Percentiles rank a stretch among this genome's conserved stretches.
These are phyloP conservation scores for Pyrocoelia pectoralis DNA, from an alignment of 2,888 invertebrate genomes.

Conservation along the genomic window DNA sequence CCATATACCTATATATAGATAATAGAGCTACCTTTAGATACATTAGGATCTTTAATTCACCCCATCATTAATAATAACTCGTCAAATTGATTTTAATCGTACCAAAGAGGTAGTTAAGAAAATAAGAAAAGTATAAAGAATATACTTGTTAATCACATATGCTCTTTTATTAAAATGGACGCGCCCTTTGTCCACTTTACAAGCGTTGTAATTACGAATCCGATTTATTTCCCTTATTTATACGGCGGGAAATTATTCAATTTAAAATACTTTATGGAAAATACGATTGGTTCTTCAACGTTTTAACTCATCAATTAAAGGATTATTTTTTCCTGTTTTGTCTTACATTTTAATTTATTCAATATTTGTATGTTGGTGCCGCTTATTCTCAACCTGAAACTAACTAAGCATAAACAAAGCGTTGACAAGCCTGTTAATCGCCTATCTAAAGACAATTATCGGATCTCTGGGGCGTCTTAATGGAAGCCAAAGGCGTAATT, in stretches of 20 bases:
- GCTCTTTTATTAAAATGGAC: slow-evolving; percentile 54
- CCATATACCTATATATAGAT: slow-evolving; percentile 27
- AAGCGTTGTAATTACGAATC: slow-evolving; percentile 45
- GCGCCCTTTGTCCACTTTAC: slow-evolving; percentile 44
- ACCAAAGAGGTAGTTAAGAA: slow-evolving; percentile 33
- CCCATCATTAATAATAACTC: slow-evolving; percentile 43
- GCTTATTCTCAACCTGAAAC: slow-evolving; percentile 15
- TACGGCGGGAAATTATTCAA: slow-evolving; percentile 11
- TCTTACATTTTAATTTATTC: slow-evolving; percentile 11
- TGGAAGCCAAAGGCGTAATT: slow-evolving; percentile 33
- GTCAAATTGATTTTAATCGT: slow-evolving; percentile 40
- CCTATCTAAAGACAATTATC: slow-evolving; percentile 40
- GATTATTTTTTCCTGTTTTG: too few species aligned
- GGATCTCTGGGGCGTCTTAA: slow-evolving; percentile 40
- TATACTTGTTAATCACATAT: slow-evolving; percentile 53
- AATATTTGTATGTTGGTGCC: slow-evolving; percentile 12
- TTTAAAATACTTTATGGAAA: too few species aligned
- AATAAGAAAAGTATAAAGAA: slow-evolving; percentile 36
- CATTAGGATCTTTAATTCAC: slow-evolving; percentile 45
- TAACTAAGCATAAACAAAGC: slow-evolving; percentile 41
- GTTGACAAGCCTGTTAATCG: slow-evolving; percentile 44
- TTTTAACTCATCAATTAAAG: too few species aligned
- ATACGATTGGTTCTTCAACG: too few species aligned
- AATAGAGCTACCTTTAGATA: slow-evolving; percentile 33
- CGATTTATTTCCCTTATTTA: slow-evolving; percentile 47